Evolutionary conservation across 2,113 vertebrate species (phyloP).

Genomic region (Trinectes maculatus): DNA sequence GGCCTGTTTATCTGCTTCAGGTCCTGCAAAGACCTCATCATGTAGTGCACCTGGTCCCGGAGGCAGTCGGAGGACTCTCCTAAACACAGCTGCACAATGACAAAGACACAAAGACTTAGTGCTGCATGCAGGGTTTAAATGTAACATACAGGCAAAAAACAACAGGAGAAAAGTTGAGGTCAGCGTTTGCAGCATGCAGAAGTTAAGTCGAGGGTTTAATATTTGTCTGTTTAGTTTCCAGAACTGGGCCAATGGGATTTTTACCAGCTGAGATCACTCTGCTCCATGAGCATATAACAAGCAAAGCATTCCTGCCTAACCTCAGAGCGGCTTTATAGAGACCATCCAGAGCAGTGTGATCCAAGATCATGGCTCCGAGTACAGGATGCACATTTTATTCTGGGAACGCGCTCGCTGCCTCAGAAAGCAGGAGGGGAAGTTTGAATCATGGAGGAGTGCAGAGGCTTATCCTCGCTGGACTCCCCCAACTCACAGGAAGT

Average conservation of each 20-base stretch:
- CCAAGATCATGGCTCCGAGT: slow-evolving; percentile 21
- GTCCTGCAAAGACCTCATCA: slow-evolving; percentile 83
- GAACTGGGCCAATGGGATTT: slow-evolving; percentile 60
- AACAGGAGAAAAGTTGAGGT: neutral
- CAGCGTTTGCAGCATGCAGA: neutral
- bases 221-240: slow-evolving; percentile 49
- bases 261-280: slow-evolving; percentile 72
- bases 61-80: slow-evolving; percentile 81
- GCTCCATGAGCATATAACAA: slow-evolving; percentile 51
- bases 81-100: slow-evolving; percentile 83
- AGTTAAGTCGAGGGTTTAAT: slow-evolving; percentile 28
- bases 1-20: slow-evolving; percentile 76
- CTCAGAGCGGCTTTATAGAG: slow-evolving; percentile 58
- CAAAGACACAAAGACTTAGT: slow-evolving; percentile 40
- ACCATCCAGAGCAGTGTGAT: slow-evolving; percentile 28
- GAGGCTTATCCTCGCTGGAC: slow-evolving; percentile 62
- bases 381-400: slow-evolving; percentile 61
- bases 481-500: slow-evolving; percentile 69
- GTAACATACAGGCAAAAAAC: neutral
- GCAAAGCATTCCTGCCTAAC: slow-evolving; percentile 59
- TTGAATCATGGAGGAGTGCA: slow-evolving; percentile 43
- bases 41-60: slow-evolving; percentile 83
- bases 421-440: slow-evolving; percentile 57
- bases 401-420: slow-evolving; percentile 31
- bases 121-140: slow-evolving; percentile 10